Evolutionary conservation across 2,797 vertebrate species (phyloP).

Genomic region (Coccyzus lansbergi): DNA sequence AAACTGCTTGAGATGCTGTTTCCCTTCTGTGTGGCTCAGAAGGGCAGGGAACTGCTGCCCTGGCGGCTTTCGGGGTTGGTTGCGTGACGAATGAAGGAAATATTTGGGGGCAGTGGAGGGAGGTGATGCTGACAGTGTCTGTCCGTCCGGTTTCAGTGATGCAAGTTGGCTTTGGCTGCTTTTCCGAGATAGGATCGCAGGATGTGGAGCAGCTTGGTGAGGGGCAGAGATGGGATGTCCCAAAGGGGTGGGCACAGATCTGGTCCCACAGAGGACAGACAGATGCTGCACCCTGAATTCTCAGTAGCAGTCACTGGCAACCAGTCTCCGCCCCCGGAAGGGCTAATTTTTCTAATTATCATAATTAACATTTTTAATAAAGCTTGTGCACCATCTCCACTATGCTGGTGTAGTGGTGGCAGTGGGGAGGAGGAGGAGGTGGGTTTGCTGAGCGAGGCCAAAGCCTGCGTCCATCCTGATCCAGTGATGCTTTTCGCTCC

Average conservation of each 20-base stretch:
- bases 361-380: slow-evolving; percentile 35
- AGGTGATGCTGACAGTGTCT: not conserved
- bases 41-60: not conserved
- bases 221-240: not conserved
- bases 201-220: not conserved
- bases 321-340: not conserved
- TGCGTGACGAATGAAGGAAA: not conserved
- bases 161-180: not conserved
- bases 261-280: not conserved
- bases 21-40: not conserved
- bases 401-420: accelerated
- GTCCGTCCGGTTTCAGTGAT: not conserved
- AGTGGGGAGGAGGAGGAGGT: not conserved
- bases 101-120: slow-evolving; percentile 14
- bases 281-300: not conserved
- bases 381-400: not conserved
- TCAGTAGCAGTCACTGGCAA: not conserved
- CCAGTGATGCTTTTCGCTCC: not conserved
- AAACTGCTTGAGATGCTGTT: not conserved
- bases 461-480: not conserved
- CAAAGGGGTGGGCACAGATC: not conserved
- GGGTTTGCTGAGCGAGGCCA: not conserved
- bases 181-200: accelerated
- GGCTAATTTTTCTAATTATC: slow-evolving; percentile 47
- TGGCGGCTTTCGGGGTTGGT: not conserved